Evolutionary conservation across 2,113 vertebrate species (phyloP).

Genomic region (Melanerpes formicivorus): DNA sequence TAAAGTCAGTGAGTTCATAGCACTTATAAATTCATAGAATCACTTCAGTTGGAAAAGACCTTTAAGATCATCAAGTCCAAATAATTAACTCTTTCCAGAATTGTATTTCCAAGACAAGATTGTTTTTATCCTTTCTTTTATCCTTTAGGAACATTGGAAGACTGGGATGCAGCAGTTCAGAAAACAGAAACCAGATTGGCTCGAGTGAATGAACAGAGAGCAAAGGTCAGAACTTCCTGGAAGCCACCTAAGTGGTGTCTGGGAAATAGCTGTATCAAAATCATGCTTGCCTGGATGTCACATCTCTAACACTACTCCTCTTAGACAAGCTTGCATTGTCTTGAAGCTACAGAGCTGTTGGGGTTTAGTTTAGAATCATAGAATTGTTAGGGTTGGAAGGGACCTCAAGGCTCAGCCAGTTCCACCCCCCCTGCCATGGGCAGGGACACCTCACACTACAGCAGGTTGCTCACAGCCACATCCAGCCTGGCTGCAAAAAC

Average conservation of each 20-base stretch:
- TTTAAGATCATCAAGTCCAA: no score
- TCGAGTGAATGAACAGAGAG: slow-evolving; percentile 89
- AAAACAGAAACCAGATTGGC: slow-evolving; percentile 90
- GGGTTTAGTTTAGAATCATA: no score
- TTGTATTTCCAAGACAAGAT: background rate
- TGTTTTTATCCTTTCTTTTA: background rate
- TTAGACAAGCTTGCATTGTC: background rate
- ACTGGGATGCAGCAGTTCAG: slow-evolving; percentile 93
- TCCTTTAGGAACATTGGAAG: slow-evolving; percentile 87
- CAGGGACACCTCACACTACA: no score
- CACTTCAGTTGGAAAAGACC: no score
- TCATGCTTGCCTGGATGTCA: background rate
- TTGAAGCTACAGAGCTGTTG: background rate
- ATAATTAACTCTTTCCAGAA: background rate
- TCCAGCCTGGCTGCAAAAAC: no score
- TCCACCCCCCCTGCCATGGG: no score
- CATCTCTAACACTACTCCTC: background rate
- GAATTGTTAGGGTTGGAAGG: no score
- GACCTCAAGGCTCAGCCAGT: no score
- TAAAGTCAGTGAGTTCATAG: background rate
- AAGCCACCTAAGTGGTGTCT: background rate
- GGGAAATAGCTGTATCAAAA: background rate
- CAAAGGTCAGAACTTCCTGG: slow-evolving; percentile 78
- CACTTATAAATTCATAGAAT: background rate
- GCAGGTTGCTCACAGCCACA: no score